A percentile compares a stretch with the other conserved stretches of the same genome.
These are phyloP conservation scores for Halocaridina rubra DNA, from an alignment of 2,888 invertebrate genomes.

Conservation along the genomic window DNA sequence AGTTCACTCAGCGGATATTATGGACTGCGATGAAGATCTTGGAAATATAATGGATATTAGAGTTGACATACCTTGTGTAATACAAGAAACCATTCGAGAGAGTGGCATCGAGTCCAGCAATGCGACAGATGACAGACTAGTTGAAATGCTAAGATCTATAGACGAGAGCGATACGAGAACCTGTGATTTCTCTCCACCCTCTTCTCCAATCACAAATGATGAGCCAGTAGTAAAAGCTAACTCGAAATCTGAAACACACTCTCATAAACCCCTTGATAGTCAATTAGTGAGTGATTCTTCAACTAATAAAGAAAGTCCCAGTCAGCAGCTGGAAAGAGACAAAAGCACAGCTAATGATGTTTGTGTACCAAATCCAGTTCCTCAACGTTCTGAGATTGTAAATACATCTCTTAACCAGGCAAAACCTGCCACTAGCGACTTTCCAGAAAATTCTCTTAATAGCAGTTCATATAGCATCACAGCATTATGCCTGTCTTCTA, in stretches of 20 bases:
- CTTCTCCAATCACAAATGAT: conserved; percentile 29
- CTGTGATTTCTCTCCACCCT: conserved; percentile 50
- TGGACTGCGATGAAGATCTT: conserved; percentile 54
- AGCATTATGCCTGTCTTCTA: conserved; percentile 40
- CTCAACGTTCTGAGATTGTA: too few species aligned
- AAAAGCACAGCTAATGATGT: too few species aligned
- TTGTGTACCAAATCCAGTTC: too few species aligned
- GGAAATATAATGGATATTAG: conserved; percentile 55
- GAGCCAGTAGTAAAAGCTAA: conserved; percentile 20
- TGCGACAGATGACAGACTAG: conserved; percentile 49
- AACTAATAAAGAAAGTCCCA: too few species aligned
- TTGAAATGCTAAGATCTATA: conserved; percentile 59
- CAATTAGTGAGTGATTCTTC: too few species aligned
- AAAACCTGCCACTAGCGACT: too few species aligned
- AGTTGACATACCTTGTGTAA: conserved; percentile 59
- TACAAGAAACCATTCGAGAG: conserved; percentile 40
- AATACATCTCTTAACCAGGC: too few species aligned
- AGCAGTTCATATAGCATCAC: conserved; percentile 49
- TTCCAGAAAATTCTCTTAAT: conserved; percentile 21
- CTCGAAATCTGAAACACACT: conserved; percentile 5
- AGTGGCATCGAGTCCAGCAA: conserved; percentile 32
- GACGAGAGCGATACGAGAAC: conserved; percentile 49
- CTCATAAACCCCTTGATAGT: too few species aligned
- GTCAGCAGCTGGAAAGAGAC: too few species aligned
- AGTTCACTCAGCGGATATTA: conserved; percentile 48